phyloP scores from a whole-genome alignment of 2,113 vertebrate genomes.

The Pteruthius melanotis region DNA sequence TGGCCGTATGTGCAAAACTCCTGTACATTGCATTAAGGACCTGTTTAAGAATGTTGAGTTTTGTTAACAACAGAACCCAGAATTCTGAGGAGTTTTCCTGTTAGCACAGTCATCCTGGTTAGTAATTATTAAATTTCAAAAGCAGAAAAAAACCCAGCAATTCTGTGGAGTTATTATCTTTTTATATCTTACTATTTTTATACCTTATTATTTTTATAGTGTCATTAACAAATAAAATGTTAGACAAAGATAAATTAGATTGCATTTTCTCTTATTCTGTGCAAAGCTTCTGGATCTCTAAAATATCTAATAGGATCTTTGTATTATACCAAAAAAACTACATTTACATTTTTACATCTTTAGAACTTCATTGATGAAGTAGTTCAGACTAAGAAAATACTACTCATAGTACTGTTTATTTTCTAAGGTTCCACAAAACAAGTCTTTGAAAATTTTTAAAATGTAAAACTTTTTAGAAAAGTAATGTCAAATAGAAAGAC shows the following conservation, averaged over 20 bases:
- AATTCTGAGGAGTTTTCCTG: not conserved
- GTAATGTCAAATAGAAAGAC: not conserved
- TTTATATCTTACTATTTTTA: not conserved
- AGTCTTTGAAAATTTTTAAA: not conserved
- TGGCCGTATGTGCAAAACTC: not conserved
- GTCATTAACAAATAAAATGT: not conserved
- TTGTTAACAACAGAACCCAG: not conserved
- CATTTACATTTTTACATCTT: not conserved
- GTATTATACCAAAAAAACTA: not conserved
- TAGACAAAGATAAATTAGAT: not conserved
- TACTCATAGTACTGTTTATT: not conserved
- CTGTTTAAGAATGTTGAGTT: not conserved
- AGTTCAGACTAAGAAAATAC: not conserved
- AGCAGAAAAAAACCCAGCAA: not conserved
- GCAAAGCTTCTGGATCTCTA: not conserved
- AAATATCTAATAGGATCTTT: not conserved
- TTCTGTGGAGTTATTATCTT: not conserved
- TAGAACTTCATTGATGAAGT: not conserved
- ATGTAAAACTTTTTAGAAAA: not conserved
- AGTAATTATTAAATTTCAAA: not conserved
- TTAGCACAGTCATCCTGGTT: not conserved
- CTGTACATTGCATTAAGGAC: not conserved
- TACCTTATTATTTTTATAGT: not conserved
- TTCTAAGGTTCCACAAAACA: not conserved
- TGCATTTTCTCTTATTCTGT: not conserved